A percentile compares a stretch with the other conserved stretches of the same genome.
These are phyloP conservation scores for Carassius auratus DNA, from an alignment of 2,113 vertebrate species.

Conservation along the genomic window DNA sequence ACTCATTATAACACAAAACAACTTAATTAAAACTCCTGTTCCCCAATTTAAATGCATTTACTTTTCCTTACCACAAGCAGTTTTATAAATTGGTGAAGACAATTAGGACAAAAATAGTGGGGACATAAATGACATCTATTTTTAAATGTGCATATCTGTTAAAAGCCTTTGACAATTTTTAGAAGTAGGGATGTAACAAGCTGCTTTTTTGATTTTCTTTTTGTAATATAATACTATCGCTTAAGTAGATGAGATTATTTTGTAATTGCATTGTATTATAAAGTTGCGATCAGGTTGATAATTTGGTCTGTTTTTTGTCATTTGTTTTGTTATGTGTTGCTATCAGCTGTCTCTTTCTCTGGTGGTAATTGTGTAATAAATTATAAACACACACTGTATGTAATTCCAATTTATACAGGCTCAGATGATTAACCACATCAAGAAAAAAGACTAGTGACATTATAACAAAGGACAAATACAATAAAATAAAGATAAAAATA, in stretches of 20 bases:
- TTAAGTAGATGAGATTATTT: background rate
- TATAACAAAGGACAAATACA: background rate
- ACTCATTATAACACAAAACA: background rate
- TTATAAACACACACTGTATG: background rate
- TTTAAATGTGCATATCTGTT: background rate
- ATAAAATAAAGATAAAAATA: background rate
- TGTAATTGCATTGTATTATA: background rate
- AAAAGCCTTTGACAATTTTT: background rate
- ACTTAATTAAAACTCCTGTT: background rate
- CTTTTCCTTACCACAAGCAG: background rate
- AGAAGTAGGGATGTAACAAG: background rate
- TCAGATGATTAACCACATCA: background rate
- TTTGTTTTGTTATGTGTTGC: background rate
- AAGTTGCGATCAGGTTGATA: background rate
- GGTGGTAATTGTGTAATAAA: background rate
- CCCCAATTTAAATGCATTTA: background rate
- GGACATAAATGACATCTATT: background rate
- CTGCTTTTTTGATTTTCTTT: background rate
- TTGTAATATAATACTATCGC: background rate
- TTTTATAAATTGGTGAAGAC: background rate
- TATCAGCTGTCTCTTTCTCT: background rate
- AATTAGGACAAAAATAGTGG: background rate
- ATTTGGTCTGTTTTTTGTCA: too few relatives aligned
- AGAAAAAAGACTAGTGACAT: background rate
- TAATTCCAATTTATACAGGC: background rate